Base-by-base conservation (phyloP, 2,797 vertebrate genomes). In the Anguilla megastoma region DNA sequence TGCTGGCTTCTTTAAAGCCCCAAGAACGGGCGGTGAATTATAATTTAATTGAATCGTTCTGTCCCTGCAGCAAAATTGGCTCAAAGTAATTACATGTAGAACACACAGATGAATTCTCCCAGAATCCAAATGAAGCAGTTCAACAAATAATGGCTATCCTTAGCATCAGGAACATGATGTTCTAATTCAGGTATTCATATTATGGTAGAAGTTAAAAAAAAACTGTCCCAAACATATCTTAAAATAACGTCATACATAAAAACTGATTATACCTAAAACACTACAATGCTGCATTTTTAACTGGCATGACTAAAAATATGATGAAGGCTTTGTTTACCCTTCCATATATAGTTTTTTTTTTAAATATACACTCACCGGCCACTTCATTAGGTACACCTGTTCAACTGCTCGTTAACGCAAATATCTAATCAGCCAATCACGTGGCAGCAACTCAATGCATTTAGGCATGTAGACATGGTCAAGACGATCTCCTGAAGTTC, bases 51-150 rank as follows among this genome's bases (percentile, higher is more conserved):
- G 21, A 82, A 82, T n/a, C 45, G 18, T n/a, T n/a, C 41, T 50
- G 24, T 82, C 79, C 79, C 79, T 50, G 41, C 50, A 82, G 79
- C 45, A 48, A 82, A 82, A 82, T 82, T 24, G 79, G 79, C 79
- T 82, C 21, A 82, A 50, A 82, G 79, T 82, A 82, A 82, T 82
- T 82, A 82, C 45, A 82, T 50, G 79, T 82, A 48, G 45, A 82
- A 48, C 79, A n/a, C 76, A 48, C 45, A 50, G 45, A 45, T 21
- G 18, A 82, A 82, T 50, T 82, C 79, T 18, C 79, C 7, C 79
- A n/a, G 21, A 82, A 50, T 82, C 45, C 21, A 48, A 82, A 48
- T n/a, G 21, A 82, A 82, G 79, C 41, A 82, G 27, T 9, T 82
- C 18, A 82, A 21, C 41, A 24, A 48, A 82, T 41, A 79, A 79